phyloP scores from a whole-genome alignment of 2,113 vertebrate species.

The Ophiodon elongatus region DNA sequence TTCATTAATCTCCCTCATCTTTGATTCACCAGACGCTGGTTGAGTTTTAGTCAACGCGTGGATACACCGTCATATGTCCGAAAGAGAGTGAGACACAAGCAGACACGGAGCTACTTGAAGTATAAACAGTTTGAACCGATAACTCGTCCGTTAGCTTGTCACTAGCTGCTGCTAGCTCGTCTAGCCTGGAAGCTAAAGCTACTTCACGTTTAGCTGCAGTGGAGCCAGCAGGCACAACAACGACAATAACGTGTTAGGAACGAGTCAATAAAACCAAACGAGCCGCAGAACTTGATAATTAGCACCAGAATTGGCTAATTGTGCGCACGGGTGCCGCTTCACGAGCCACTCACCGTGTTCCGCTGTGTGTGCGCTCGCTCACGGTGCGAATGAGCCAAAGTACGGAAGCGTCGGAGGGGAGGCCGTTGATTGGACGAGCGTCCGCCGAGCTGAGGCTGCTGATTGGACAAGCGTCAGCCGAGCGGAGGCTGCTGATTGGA shows the following conservation, averaged over 20 bases:
- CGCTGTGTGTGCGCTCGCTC: constrained; percentile 61
- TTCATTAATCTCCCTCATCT: neutral
- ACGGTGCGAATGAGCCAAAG: constrained; percentile 44
- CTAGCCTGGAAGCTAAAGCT: constrained; percentile 63
- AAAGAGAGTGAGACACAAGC: neutral
- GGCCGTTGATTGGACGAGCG: constrained; percentile 61
- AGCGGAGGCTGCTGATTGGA: constrained; percentile 68
- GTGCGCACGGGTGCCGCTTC: neutral
- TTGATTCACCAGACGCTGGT: neutral
- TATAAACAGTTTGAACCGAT: constrained; percentile 4
- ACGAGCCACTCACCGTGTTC: constrained; percentile 70
- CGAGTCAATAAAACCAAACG: neutral
- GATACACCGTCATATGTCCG: fast-evolving
- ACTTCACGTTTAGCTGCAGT: neutral
- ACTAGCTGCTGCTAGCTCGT: constrained; percentile 66
- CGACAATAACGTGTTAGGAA: neutral
- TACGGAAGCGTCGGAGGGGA: constrained; percentile 48
- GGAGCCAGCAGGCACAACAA: neutral
- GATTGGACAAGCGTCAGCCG: constrained; percentile 72
- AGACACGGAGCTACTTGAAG: neutral
- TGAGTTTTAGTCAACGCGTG: neutral
- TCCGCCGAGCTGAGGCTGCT: constrained; percentile 54
- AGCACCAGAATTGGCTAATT: neutral
- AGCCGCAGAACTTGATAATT: neutral
- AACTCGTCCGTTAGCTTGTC: constrained; percentile 43